A percentile compares a stretch with the other conserved stretches of the same genome.
phyloP scores from a whole-genome alignment of 1,140 invertebrate species.

The Thereuonema tuberculata region DNA sequence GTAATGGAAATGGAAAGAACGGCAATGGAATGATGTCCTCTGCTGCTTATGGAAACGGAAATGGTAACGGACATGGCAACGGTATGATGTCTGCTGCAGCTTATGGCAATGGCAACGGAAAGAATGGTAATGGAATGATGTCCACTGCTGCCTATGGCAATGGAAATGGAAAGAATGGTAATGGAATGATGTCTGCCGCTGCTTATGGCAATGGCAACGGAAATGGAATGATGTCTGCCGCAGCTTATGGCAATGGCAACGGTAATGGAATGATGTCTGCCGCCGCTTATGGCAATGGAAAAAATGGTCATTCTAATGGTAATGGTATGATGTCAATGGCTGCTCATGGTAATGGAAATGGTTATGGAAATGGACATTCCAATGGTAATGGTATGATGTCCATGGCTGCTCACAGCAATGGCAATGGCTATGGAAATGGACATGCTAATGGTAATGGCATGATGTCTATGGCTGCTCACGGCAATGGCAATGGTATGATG shows the following conservation, averaged over 20 bases:
- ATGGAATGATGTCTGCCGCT: not conserved
- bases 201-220: not conserved
- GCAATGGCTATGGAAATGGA: not conserved
- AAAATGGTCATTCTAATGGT: not conserved
- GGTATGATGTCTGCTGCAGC: not conserved
- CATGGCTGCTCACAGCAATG: not conserved
- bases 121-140: not conserved
- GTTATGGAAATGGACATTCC: not conserved
- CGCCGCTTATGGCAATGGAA: conserved; percentile 5
- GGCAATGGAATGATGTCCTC: not conserved
- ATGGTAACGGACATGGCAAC: not conserved
- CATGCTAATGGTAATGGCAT: not conserved
- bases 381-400: not conserved
- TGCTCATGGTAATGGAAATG: not conserved
- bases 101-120: not conserved
- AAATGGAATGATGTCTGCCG: not conserved
- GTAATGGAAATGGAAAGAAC: not conserved
- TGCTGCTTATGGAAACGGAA: not conserved
- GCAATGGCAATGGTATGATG: not conserved
- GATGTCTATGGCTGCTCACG: not conserved
- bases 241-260: not conserved
- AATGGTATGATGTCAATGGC: not conserved
- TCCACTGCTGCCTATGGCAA: not conserved
- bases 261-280: not conserved
- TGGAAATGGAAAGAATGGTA: not conserved